Base-by-base conservation (phyloP, 53 echinoderm and acorn worm species). In the Astropecten irregularis region DNA sequence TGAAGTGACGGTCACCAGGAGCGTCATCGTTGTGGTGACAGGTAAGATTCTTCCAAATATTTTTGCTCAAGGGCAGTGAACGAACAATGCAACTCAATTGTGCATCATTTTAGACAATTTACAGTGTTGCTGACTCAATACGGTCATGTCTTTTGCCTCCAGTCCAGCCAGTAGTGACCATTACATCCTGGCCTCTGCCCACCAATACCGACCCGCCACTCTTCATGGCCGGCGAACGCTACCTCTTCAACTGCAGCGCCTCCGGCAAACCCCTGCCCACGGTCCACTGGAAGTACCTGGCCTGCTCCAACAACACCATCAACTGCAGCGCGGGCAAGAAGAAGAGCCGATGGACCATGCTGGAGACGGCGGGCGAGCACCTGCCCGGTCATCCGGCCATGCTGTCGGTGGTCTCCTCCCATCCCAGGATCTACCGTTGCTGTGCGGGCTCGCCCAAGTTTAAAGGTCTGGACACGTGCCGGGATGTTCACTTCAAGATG, bases 1-100 rank as follows among this genome's bases (percentile, higher is more conserved):
- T 14, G 76, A 95, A 21, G 76, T 90, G 1, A 84, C 84, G 16
- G 93, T 88, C 9, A 90, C 52, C 31, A 66, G 71, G 63, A 93
- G 81, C 8, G 82, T 95, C 16, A 30, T 38, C 16, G 85, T 95
- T 7, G 51, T 88, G 16, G 93, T 95, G 2, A 57, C 66, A 64
- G 95, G 95, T 95, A 81, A 69, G 92, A 32, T 49, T 25, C 27
- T 7, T 56, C 3, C 3, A 42, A 5, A n/a, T n/a, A n/a, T n/a
- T n/a, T n/a, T 71, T 25, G 3, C 7, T 67, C 39, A 13, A 22
- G 64, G 3, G 18, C 4, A 22, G 13, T 13, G 8, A 3, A 4
- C 3, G 9, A 32, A 22, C 14, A 10, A 10, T 36, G 35, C 9
- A 9, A 9, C 5, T 9, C 16, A 9, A 57, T 9, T 22, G 20